A percentile compares a stretch with the other conserved stretches of the same genome.
Evolutionary conservation across 2,797 vertebrate genomes (phyloP).

Genomic region (Taenioides sp.): DNA sequence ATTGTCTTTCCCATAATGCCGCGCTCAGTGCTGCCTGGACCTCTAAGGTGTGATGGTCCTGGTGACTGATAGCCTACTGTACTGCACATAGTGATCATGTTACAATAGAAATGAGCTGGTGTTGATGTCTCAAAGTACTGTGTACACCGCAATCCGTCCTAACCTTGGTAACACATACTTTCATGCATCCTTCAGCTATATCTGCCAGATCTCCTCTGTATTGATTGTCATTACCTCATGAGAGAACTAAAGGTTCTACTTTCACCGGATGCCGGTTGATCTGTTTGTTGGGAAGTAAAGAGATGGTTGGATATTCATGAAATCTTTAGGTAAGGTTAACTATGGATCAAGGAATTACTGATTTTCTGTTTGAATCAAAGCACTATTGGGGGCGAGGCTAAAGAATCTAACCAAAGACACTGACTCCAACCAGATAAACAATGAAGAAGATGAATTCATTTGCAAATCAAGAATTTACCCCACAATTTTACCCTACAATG

Average conservation of each 20-base stretch:
- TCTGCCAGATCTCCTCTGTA: background rate
- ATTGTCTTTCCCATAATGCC: slow-evolving; percentile 9
- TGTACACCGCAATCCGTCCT: slow-evolving; percentile 3
- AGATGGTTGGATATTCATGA: background rate
- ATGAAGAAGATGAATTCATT: background rate
- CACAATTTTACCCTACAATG: too few species aligned
- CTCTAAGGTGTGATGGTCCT: slow-evolving; percentile 12
- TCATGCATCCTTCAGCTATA: background rate
- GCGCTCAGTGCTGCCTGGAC: background rate
- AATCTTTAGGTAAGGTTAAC: background rate
- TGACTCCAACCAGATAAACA: background rate
- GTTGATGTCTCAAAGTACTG: slow-evolving; percentile 4
- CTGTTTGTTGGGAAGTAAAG: background rate
- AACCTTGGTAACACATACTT: slow-evolving; percentile 12
- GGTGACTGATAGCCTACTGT: slow-evolving; percentile 1
- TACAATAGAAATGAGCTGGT: slow-evolving; percentile 8
- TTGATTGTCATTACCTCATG: background rate
- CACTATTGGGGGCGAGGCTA: background rate
- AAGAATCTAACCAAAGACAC: background rate
- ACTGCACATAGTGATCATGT: slow-evolving; percentile 18
- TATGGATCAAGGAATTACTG: background rate
- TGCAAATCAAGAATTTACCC: background rate
- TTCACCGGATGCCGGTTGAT: background rate
- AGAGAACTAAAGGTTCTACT: background rate
- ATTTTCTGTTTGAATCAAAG: background rate